Percentiles rank a stretch among this genome's conserved stretches.
Evolutionary conservation across 2,113 vertebrate species (phyloP).

Genomic region (Chrysochloris asiatica): DNA sequence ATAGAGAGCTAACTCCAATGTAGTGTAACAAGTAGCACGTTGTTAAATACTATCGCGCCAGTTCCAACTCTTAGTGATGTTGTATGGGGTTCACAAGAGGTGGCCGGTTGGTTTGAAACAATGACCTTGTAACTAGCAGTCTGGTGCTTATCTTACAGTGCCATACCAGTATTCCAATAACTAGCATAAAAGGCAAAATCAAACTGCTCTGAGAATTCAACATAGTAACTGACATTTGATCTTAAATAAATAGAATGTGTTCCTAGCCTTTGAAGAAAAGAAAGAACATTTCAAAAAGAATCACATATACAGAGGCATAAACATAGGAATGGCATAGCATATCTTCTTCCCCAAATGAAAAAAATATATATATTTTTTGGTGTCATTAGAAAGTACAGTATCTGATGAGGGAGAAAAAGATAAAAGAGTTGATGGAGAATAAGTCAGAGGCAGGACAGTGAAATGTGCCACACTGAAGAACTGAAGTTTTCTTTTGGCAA

Average conservation of each 20-base stretch:
- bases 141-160: no score
- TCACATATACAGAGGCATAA: fast-evolving
- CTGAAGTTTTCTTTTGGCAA: background rate
- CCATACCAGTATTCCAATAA: no score
- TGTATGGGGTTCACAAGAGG: no score
- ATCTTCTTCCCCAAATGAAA: background rate
- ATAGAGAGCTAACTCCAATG: background rate
- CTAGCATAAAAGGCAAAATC: background rate
- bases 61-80: no score
- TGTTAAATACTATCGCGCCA: no score
- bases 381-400: background rate
- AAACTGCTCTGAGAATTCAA: background rate
- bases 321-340: background rate
- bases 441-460: background rate
- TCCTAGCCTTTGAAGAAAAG: background rate
- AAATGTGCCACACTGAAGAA: background rate
- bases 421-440: no score
- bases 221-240: background rate
- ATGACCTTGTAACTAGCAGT: no score
- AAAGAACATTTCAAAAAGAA: background rate
- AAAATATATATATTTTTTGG: background rate
- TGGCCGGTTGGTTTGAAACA: no score
- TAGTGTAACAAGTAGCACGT: background rate
- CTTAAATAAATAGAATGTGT: background rate
- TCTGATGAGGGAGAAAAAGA: background rate